Evolutionary conservation across 2,888 invertebrate genomes (phyloP).

Genomic region (Cybosia mesomella): DNA sequence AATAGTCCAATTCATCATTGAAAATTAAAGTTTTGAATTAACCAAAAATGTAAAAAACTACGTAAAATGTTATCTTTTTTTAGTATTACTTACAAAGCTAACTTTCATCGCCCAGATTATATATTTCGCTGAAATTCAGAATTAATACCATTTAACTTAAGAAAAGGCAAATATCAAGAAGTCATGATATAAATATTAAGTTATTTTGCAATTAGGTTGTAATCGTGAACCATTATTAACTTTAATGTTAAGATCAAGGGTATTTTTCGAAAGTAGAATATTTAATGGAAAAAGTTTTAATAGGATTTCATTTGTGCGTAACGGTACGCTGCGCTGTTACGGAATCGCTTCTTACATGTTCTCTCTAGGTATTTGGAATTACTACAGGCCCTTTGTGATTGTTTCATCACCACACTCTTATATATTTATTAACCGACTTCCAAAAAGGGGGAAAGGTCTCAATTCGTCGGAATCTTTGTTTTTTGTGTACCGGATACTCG

Average conservation of each 20-base stretch:
- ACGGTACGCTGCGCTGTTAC: conserved; percentile 60
- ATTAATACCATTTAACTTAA: conserved; percentile 32
- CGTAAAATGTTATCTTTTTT: no score
- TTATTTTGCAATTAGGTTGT: conserved; percentile 65
- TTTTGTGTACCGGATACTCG: no score
- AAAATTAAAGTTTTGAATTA: no score
- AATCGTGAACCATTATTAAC: conserved; percentile 70
- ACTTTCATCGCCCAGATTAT: background rate
- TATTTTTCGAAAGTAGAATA: conserved; percentile 76
- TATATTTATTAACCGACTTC: no score
- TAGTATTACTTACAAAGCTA: background rate
- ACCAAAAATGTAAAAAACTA: no score
- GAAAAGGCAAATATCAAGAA: conserved; percentile 52
- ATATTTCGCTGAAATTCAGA: conserved; percentile 10
- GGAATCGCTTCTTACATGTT: conserved; percentile 60
- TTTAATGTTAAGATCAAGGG: conserved; percentile 71
- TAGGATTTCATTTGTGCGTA: conserved; percentile 79
- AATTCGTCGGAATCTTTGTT: no score
- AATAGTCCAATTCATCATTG: no score
- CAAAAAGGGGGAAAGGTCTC: no score
- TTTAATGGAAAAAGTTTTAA: conserved; percentile 85
- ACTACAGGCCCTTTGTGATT: background rate
- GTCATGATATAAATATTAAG: conserved; percentile 50
- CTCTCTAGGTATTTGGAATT: conserved; percentile 56
- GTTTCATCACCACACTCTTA: background rate